phyloP scores from a whole-genome alignment of 2,888 invertebrate genomes.

The Ceraclea dissimilis region DNA sequence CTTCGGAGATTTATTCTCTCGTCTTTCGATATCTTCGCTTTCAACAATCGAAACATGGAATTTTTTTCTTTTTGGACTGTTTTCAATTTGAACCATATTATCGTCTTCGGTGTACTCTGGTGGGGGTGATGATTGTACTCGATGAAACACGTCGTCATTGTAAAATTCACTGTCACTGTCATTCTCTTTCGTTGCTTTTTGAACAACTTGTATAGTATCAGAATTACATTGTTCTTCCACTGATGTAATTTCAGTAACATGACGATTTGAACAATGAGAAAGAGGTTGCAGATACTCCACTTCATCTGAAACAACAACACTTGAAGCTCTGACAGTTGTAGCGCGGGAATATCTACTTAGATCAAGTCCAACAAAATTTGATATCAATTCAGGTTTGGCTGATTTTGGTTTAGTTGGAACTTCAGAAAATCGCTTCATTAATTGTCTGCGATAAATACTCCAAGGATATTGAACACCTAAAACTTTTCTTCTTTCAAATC shows the following conservation, averaged over 20 bases:
- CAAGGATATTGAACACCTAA: constrained; percentile 69
- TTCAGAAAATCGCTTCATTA: neutral
- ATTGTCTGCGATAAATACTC: constrained; percentile 34
- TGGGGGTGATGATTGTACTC: neutral
- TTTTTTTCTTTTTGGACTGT: constrained; percentile 16
- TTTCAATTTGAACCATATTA: neutral
- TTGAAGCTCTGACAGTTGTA: neutral
- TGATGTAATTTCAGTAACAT: neutral
- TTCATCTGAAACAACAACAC: neutral
- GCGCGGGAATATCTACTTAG: neutral
- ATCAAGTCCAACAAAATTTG: constrained; percentile 10
- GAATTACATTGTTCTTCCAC: neutral
- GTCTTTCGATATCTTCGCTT: constrained; percentile 25
- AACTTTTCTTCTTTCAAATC: constrained; percentile 70
- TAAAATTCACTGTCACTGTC: constrained; percentile 9
- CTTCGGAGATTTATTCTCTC: constrained; percentile 22
- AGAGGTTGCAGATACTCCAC: neutral
- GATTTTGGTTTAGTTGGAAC: neutral
- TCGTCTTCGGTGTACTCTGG: neutral
- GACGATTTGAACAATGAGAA: neutral
- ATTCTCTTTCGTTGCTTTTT: neutral
- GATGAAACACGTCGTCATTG: constrained; percentile 7
- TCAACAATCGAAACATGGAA: constrained; percentile 25
- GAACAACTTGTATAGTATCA: neutral
- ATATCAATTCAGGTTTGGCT: neutral